Conservation (phyloP, 2,113 vertebrate genomes). For the Pholis gunnellus region DNA sequence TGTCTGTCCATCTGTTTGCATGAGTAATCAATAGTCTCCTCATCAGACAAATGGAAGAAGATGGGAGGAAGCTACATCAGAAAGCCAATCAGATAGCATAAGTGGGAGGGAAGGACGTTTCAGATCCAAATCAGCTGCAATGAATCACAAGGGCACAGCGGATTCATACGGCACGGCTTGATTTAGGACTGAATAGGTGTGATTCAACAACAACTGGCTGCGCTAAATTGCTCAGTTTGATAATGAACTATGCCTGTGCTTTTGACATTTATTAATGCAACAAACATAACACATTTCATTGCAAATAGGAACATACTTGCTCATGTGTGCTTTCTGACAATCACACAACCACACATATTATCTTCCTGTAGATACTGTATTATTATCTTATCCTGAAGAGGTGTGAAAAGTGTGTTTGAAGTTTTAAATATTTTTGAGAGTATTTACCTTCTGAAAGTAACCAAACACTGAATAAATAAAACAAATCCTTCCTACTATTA, state of each 20-base stretch:
- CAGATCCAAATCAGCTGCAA: conserved; percentile 74
- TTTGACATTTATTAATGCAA: conserved; percentile 58
- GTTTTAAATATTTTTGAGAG: not conserved
- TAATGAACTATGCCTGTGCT: not conserved
- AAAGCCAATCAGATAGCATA: conserved; percentile 75
- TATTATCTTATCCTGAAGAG: not conserved
- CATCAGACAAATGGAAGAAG: conserved; percentile 78
- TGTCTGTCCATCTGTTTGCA: conserved; percentile 66
- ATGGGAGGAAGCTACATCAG: conserved; percentile 70
- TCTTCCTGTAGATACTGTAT: not conserved
- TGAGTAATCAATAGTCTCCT: conserved; percentile 76
- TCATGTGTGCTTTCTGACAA: not conserved
- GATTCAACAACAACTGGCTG: conserved; percentile 60
- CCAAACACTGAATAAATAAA: not conserved
- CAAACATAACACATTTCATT: conserved; percentile 14
- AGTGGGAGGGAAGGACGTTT: conserved; percentile 73
- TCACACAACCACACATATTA: not conserved
- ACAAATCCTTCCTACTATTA: too few species aligned
- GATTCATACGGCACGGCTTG: conserved; percentile 75
- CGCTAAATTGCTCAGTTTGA: conserved; percentile 36
- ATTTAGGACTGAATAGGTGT: conserved; percentile 58
- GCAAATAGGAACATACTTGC: conserved; percentile 5
- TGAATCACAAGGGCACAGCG: conserved; percentile 75
- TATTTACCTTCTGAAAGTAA: not conserved
- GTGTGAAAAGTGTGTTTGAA: not conserved